phyloP scores from a whole-genome alignment of 2,888 invertebrate genomes.

The Acholoe squamosa region DNA sequence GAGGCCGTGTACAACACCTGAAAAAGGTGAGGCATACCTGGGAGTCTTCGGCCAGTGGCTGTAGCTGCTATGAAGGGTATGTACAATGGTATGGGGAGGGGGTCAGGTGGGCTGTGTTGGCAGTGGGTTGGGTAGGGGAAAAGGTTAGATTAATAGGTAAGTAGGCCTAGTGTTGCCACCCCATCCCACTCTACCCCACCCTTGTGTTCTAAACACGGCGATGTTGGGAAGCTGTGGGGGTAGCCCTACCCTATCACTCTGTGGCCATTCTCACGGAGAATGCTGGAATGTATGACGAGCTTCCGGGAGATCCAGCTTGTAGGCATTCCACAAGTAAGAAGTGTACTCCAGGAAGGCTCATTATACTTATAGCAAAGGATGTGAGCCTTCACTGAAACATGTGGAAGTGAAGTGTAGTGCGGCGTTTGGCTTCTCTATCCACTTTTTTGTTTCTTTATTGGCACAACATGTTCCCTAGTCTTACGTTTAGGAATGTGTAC shows the following conservation, averaged over 20 bases:
- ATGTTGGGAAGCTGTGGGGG: not conserved
- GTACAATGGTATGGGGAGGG: not conserved
- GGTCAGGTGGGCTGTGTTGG: slow-evolving; percentile 1
- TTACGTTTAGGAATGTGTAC: too few species aligned
- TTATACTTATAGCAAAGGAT: not conserved
- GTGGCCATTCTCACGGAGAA: slow-evolving; percentile 2
- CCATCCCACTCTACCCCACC: not conserved
- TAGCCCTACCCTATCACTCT: not conserved
- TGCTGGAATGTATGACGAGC: slow-evolving; percentile 19
- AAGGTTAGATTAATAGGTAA: slow-evolving; percentile 6
- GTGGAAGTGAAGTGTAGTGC: too few species aligned
- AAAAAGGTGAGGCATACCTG: not conserved
- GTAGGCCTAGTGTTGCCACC: not conserved
- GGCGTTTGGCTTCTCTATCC: too few species aligned
- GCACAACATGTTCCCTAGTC: too few species aligned
- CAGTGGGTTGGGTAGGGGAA: not conserved
- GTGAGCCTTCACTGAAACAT: too few species aligned
- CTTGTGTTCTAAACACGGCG: not conserved
- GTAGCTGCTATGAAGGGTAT: not conserved
- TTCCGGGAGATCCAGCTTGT: not conserved
- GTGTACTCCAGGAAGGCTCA: not conserved
- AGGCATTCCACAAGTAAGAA: not conserved
- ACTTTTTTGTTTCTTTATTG: too few species aligned
- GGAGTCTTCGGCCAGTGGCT: not conserved
- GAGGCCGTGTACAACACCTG: slow-evolving; percentile 74